A percentile compares a stretch with the other conserved stretches of the same genome.
These are phyloP conservation scores for Pandemis heparana DNA, from an alignment of 2,888 invertebrate genomes.

Conservation along the genomic window DNA sequence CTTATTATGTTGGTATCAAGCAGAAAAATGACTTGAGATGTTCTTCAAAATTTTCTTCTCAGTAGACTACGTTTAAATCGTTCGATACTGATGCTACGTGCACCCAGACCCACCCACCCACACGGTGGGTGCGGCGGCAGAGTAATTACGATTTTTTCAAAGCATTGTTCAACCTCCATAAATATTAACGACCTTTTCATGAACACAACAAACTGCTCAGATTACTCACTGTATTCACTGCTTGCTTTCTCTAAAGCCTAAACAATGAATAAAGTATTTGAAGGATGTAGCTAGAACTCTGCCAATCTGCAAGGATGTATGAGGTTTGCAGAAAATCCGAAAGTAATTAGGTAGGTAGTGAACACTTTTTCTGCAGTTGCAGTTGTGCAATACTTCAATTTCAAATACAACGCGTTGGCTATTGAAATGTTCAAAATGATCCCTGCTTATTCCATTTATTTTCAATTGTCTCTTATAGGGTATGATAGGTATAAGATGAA, in stretches of 20 bases:
- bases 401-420: background rate
- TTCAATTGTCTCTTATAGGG: slow-evolving; percentile 7
- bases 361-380: background rate
- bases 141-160: slow-evolving; percentile 22
- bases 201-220: slow-evolving; percentile 32
- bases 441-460: background rate
- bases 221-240: slow-evolving; percentile 32
- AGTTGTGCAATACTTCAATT: background rate
- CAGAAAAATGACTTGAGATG: background rate
- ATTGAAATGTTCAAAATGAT: background rate
- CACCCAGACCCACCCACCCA: background rate
- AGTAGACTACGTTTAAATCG: slow-evolving; percentile 32
- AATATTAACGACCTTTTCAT: slow-evolving; percentile 31
- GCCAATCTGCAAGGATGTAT: background rate
- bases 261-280: slow-evolving; percentile 11
- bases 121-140: slow-evolving; percentile 9
- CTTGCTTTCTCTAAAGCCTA: slow-evolving; percentile 35
- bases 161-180: slow-evolving; percentile 28
- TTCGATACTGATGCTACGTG: slow-evolving; percentile 34
- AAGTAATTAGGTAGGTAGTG: background rate
- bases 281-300: background rate
- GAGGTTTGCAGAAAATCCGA: background rate
- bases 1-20: background rate
- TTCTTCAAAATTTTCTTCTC: background rate
- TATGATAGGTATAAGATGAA: slow-evolving; percentile 53